Percentiles rank a stretch among this genome's conserved stretches.
These are phyloP conservation scores for Triplophysa dalaica DNA, from an alignment of 2,113 vertebrate species.

Conservation along the genomic window DNA sequence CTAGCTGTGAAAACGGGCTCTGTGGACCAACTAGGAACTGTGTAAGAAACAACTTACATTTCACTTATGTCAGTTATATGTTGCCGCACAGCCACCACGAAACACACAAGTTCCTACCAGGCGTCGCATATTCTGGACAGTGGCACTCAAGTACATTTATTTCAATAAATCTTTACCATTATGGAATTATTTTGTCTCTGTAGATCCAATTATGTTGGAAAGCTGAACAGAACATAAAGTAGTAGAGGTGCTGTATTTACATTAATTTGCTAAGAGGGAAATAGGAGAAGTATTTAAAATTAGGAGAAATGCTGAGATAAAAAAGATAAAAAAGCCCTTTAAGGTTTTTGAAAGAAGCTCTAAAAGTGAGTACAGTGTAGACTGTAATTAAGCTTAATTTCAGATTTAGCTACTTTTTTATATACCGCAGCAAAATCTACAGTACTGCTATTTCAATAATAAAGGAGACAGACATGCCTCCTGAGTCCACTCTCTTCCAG, in stretches of 20 bases:
- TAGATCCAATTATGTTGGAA: slow-evolving; percentile 4
- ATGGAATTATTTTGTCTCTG: slow-evolving; percentile 8
- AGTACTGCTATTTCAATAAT: slow-evolving; percentile 27
- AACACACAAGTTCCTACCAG: not conserved
- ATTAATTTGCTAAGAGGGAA: not conserved
- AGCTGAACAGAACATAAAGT: not conserved
- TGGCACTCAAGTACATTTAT: not conserved
- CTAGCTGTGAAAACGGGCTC: slow-evolving; percentile 25
- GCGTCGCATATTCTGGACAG: not conserved
- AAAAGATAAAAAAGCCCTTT: no score
- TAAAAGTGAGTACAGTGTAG: not conserved
- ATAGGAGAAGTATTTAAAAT: not conserved
- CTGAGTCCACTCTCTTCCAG: slow-evolving; percentile 52
- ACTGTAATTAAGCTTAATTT: slow-evolving; percentile 47
- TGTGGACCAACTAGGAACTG: slow-evolving; percentile 9
- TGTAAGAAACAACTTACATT: not conserved
- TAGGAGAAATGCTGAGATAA: no score
- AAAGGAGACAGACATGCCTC: slow-evolving; percentile 39
- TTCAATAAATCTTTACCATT: not conserved
- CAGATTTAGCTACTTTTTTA: slow-evolving; percentile 32
- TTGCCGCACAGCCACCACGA: not conserved
- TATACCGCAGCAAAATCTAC: slow-evolving; percentile 25
- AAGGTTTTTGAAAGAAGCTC: not conserved
- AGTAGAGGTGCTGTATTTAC: not conserved
- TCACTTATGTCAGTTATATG: slow-evolving; percentile 1